Percentiles rank a stretch among this genome's conserved stretches.
Conservation (phyloP, 37 sponge, comb jelly and placozoan genomes). For the Eunapius fragilis region DNA sequence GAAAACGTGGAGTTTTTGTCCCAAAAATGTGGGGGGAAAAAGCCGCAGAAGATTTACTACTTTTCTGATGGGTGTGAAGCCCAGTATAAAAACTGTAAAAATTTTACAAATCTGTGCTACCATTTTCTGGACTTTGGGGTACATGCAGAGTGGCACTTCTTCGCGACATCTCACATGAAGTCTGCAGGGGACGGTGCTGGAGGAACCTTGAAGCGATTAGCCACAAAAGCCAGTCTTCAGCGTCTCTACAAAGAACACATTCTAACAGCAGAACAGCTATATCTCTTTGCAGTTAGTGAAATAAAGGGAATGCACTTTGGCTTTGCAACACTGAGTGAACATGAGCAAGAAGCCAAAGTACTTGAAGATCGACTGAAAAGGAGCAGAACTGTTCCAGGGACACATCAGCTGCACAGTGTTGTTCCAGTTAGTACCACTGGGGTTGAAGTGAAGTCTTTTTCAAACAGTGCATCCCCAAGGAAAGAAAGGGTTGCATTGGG, state of each 20-base stretch:
- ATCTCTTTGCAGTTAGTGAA: background rate
- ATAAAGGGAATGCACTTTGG: slow-evolving; percentile 15
- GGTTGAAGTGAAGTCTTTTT: slow-evolving; percentile 17
- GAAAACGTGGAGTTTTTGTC: no score
- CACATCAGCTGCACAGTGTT: background rate
- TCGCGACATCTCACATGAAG: slow-evolving; percentile 17
- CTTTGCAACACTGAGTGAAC: background rate
- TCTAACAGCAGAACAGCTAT: slow-evolving; percentile 21
- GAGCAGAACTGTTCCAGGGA: slow-evolving; percentile 19
- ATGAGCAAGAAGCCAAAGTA: background rate
- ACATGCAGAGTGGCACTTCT: slow-evolving; percentile 26
- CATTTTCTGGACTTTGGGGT: slow-evolving; percentile 17
- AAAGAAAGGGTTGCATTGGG: slow-evolving; percentile 25
- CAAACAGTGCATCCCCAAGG: slow-evolving; percentile 7
- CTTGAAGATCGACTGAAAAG: background rate
- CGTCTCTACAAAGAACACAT: slow-evolving; percentile 5
- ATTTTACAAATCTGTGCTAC: slow-evolving; percentile 14
- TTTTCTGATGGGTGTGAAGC: no score
- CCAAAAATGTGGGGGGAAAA: no score
- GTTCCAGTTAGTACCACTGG: slow-evolving; percentile 6
- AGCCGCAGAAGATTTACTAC: no score
- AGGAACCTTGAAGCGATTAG: slow-evolving; percentile 58
- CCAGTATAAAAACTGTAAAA: no score
- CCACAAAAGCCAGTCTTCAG: slow-evolving; percentile 30
- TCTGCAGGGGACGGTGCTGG: slow-evolving; percentile 64